Base-by-base conservation (phyloP, 1,140 invertebrate species). In the Trichogramma pretiosum region DNA sequence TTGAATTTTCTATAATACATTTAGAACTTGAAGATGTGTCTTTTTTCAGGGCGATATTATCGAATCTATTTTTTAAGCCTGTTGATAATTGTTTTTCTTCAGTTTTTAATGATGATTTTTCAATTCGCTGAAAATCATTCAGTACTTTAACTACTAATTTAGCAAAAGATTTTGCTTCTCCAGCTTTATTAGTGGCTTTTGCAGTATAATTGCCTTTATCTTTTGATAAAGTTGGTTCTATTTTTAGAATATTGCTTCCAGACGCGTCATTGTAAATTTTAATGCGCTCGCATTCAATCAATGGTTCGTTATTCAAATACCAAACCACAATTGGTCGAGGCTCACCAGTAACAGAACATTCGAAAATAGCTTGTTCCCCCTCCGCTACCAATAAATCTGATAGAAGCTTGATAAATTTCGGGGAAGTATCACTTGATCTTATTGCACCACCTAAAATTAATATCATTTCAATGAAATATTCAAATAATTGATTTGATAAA, bases 121-220 rank as follows among this genome's bases (percentile, higher is more conserved):
- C n/a, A n/a, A n/a, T 65, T 18, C 63, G 52, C 32, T 58, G 48
- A 43, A 67, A 67, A 24, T 66, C 63, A 13, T 70, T 70, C 8
- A 76, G 67, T 0, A 76, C 71, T 63, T 83, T 83, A 0, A 87
- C 82, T 33, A 84, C 85, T 3, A 90, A 58, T 53, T 85, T 82
- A 0, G 84, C 83, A 50, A 88, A 86, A 56, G 85, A 85, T 59
- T 87, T 87, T 1, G 83, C 84, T 55, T 88, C 84, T n/a, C 87
- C 87, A 17, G 74, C 69, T 16, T 67, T 57, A 64, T 88, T 89
- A 2, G 70, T 73, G 0, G 86, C 86, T 60, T 84, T 83, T 0
- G 82, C 81, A 0, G 82, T 83, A 58, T 88, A 89, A 42, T 86
- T 81, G 3, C 86, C 85, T 57, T 82, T 81, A 57, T 89, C 81